Evolutionary conservation across 2,888 invertebrate species (phyloP), one percentile per base, ranked within the genome.

Genomic region (Catotricha subobsoleta): DNA sequence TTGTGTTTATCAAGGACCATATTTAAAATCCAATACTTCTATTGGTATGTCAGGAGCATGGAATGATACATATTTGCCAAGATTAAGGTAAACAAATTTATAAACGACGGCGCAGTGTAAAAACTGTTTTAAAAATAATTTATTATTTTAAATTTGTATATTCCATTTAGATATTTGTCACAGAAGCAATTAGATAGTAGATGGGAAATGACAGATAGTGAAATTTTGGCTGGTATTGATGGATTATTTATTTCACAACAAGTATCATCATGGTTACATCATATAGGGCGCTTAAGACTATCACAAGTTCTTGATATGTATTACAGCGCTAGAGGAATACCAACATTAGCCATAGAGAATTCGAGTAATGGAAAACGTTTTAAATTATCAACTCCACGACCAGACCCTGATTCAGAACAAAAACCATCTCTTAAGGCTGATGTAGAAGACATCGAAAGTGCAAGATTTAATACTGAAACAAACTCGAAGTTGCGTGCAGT

Each of bases 291-390:
- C 16, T 55, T 75, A 18, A 62, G 69, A 12, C 57, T 76, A 2
- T 74, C 76, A 1, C 75, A 76, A 60, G 53, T 76, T 12, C 55
- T 77, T 33, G 73, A 76, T 45, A 74, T 75, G 74, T 78, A 76
- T 54, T 78, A 77, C 51, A 75, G 76, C 0, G 61, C 69, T 46
- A 65, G 67, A 43, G 76, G 76, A 1, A 61, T 72, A 2, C 67
- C 69, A 1, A 72, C 71, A 49, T 65, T 74, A 19, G 55, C 62
- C 1, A 58, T 58, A 25, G 63, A 73, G n/a, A 67, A 64, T 50
- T 35, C 42, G 10, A 74, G 73, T 3, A 74, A 74, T 48, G 67
- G 70, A 46, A 60, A 76, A 42, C 63, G 63, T 20, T 8, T 25
- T 6, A 25, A 25, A 25, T 25, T 10, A 25, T 50, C 56, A 8